Evolutionary conservation across 30 jellyfish, hydroid and myxozoan genomes (phyloP).

Genomic region (Sanderia malayensis): DNA sequence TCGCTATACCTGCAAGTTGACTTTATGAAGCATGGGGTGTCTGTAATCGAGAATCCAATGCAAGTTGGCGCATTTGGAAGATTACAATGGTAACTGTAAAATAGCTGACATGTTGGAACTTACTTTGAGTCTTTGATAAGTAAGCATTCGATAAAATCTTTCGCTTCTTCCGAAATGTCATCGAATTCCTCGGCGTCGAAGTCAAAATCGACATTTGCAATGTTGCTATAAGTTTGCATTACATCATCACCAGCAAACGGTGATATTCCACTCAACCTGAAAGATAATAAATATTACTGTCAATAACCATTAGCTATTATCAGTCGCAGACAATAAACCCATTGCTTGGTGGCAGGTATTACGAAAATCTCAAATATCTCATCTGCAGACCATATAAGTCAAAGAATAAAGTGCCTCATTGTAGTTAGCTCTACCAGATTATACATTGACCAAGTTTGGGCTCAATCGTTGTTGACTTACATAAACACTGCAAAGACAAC

Average conservation of each 20-base stretch:
- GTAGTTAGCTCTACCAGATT: too few relatives aligned
- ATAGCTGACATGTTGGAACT: too few relatives aligned
- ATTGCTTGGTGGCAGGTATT: neutral
- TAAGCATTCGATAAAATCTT: conserved; percentile 82
- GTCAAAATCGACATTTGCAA: conserved; percentile 95
- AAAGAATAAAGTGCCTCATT: too few relatives aligned
- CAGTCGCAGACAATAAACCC: neutral
- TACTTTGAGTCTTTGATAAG: conserved; percentile 85
- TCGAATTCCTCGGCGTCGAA: conserved; percentile 99
- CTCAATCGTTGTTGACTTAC: too few relatives aligned
- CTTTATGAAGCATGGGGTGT: too few relatives aligned
- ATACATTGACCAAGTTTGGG: too few relatives aligned
- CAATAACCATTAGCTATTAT: neutral
- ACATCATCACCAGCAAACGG: conserved; percentile 99
- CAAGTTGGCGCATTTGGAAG: too few relatives aligned
- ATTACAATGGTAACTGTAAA: too few relatives aligned
- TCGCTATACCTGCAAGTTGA: too few relatives aligned
- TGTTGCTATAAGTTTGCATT: conserved; percentile 94
- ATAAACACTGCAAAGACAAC: too few relatives aligned
- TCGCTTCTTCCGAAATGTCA: conserved; percentile 93
- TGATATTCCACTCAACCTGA: conserved; percentile 96
- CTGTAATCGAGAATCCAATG: too few relatives aligned
- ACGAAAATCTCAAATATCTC: neutral
- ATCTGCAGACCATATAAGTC: too few relatives aligned
- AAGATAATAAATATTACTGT: neutral